A percentile compares a stretch with the other conserved stretches of the same genome.
Evolutionary conservation across 1,140 invertebrate species (phyloP).

Genomic region (Drosophila kanapiae): DNA sequence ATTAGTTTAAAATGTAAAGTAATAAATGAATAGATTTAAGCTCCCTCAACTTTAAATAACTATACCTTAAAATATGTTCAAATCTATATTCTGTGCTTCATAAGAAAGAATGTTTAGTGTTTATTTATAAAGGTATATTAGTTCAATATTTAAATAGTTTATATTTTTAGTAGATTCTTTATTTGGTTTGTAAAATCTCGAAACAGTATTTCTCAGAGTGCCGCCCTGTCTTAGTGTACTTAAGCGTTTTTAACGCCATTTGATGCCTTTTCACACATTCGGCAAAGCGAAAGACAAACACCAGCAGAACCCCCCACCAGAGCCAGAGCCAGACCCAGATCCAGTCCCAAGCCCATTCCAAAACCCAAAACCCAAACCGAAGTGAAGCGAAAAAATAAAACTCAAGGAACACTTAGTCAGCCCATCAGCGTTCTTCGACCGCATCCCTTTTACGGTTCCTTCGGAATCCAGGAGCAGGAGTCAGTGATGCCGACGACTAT

Average conservation of each 20-base stretch:
- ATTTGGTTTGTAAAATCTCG: not conserved
- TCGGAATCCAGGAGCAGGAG: constrained; percentile 21
- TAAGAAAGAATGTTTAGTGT: too few relatives aligned
- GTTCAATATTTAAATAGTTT: too few relatives aligned
- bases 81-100: too few relatives aligned
- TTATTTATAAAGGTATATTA: too few relatives aligned
- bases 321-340: not conserved
- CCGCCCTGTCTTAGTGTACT: constrained; percentile 56
- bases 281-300: constrained; percentile 68
- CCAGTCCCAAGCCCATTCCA: not conserved
- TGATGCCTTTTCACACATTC: constrained; percentile 82
- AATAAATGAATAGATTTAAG: too few relatives aligned
- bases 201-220: constrained; percentile 16
- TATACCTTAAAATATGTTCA: too few relatives aligned
- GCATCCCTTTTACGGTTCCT: constrained; percentile 36
- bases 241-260: constrained; percentile 83
- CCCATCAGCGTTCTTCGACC: constrained; percentile 30
- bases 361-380: constrained; percentile 24
- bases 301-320: constrained; percentile 28
- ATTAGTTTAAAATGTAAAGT: too few relatives aligned
- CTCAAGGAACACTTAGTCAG: constrained; percentile 77
- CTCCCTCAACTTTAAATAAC: too few relatives aligned
- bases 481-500: not conserved
- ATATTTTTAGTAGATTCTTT: too few relatives aligned
- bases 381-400: constrained; percentile 50